These are phyloP conservation scores for Listrodromus nycthemerus DNA, from an alignment of 2,888 invertebrate species.

Conservation along the genomic window DNA sequence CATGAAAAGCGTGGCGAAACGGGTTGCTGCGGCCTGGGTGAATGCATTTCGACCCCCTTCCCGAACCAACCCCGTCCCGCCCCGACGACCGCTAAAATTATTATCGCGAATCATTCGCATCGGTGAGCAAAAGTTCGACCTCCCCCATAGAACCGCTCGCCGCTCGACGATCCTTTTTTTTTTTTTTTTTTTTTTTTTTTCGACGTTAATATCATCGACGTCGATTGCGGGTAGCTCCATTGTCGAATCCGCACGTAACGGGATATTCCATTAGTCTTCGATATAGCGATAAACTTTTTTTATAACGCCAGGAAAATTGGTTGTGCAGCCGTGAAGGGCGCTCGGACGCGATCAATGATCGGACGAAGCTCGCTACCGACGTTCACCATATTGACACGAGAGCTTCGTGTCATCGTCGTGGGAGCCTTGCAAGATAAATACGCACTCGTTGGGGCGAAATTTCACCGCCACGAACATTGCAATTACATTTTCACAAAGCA, in stretches of 20 bases:
- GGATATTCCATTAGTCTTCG: slow-evolving; percentile 8
- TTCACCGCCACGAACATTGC: background rate
- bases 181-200: slow-evolving; percentile 19
- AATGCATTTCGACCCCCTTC: background rate
- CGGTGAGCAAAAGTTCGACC: slow-evolving; percentile 52
- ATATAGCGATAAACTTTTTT: slow-evolving; percentile 7
- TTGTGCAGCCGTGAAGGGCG: too few species aligned
- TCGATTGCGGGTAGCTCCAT: slow-evolving; percentile 22
- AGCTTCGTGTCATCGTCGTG: too few species aligned
- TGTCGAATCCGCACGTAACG: slow-evolving; percentile 12
- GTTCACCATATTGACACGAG: too few species aligned
- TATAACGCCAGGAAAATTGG: too few species aligned
- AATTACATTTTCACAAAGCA: background rate
- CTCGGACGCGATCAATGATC: too few species aligned
- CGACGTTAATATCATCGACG: slow-evolving; percentile 42
- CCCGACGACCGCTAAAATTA: slow-evolving; percentile 45
- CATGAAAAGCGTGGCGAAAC: slow-evolving; percentile 27
- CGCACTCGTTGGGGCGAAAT: background rate
- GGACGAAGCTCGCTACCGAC: too few species aligned
- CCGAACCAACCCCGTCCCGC: background rate
- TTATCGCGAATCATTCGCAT: slow-evolving; percentile 58
- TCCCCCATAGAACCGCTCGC: background rate
- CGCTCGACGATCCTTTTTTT: slow-evolving; percentile 33
- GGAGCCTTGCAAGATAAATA: too few species aligned
- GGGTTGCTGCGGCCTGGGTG: background rate